Base-by-base conservation (phyloP, 2,888 invertebrate species). In the Labia minor region DNA sequence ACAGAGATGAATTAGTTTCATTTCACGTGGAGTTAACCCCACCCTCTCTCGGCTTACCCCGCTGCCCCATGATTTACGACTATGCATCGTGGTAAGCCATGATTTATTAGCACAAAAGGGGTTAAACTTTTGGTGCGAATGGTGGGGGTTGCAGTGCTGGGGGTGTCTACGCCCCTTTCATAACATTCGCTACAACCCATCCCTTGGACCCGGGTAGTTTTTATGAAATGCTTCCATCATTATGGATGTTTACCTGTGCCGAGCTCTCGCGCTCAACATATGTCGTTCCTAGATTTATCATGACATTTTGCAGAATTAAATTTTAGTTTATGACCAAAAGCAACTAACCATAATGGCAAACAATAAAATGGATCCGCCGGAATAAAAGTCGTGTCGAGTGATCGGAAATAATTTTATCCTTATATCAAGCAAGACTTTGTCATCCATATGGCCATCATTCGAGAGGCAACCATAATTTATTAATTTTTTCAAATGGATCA, bases 61-160 rank as follows among this genome's bases (percentile, higher is more conserved):
- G 77, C 77, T 76, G 77, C 77, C 76, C 78, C 77, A 84, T 84
- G 83, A 83, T 84, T 83, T 83, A 83, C 82, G 80, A 82, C 81
- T 82, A 81, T 83, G 83, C 83, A 83, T 82, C 83, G 83, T 83
- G 84, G 84, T 83, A 83, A 83, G 82, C 83, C 83, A 83, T 83
- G 83, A 84, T 84, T 83, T 84, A 84, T 82, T 67, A 65, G 62
- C 61, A 37, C 65, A 66, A 69, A 67, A 68, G 65, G 69, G 67
- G 68, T 66, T 68, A 65, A 69, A 69, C 64, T 69, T 69, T 66
- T 62, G 67, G 67, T 66, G 65, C 21, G 64, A 61, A 66, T 14
- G 37, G 67, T n/a, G 49, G 37, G 18, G 64, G 61, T 21, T 61
- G 21, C 21, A 49, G n/a, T 26, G 26, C 26, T 26, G 26, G 26